A percentile compares a stretch with the other conserved stretches of the same genome.
phyloP scores from a whole-genome alignment of 2,888 invertebrate genomes.

The Acheta domesticus region DNA sequence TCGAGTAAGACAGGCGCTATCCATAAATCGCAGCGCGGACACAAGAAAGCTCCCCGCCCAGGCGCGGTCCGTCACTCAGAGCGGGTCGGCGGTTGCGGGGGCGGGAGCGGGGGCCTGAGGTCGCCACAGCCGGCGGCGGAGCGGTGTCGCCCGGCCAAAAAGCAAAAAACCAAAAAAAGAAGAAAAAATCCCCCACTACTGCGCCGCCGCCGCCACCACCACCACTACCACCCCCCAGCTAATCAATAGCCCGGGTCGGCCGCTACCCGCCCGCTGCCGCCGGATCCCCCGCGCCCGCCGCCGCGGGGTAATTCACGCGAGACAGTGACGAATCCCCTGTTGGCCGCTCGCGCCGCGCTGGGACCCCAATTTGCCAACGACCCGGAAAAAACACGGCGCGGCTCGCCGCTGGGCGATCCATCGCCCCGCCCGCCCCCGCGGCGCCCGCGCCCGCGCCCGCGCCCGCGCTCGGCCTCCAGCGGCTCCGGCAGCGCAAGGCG shows the following conservation, averaged over 20 bases:
- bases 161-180: background rate
- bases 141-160: too few species aligned
- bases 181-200: background rate
- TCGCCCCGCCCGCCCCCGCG: background rate
- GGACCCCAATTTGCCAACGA: conserved; percentile 18
- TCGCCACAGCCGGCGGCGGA: too few species aligned
- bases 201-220: background rate
- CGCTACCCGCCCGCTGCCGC: background rate
- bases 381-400: conserved; percentile 7
- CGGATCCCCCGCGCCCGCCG: background rate
- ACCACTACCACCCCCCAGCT: background rate
- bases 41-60: too few species aligned
- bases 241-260: background rate
- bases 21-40: too few species aligned
- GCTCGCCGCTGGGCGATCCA: background rate
- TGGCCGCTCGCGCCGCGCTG: conserved; percentile 4
- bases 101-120: too few species aligned
- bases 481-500: too few species aligned
- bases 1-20: too few species aligned
- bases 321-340: conserved; percentile 18
- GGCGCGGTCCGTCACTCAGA: too few species aligned
- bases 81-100: too few species aligned
- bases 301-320: conserved; percentile 18
- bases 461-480: too few species aligned
- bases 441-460: too few species aligned